Evolutionary conservation across 2,888 invertebrate species (phyloP).

Genomic region (Chrysolina haemoptera): DNA sequence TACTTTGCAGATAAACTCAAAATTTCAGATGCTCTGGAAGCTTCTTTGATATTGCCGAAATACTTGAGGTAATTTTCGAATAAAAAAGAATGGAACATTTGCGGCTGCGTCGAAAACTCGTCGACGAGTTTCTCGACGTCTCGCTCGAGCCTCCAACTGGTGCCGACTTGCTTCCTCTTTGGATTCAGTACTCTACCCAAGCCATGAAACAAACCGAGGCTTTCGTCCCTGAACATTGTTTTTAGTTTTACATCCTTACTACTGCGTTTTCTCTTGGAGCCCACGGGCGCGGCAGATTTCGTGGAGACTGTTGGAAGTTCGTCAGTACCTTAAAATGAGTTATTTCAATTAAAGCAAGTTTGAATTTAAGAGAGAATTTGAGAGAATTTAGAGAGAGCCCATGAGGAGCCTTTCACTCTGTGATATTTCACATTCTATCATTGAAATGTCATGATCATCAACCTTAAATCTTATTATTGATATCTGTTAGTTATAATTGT

Average conservation of each 20-base stretch:
- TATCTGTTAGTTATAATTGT: too few relatives aligned
- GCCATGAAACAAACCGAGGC: slow-evolving; percentile 81
- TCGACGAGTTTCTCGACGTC: slow-evolving; percentile 78
- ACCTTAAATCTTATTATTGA: too few relatives aligned
- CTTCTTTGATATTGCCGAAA: slow-evolving; percentile 75
- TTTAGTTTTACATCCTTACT: slow-evolving; percentile 63
- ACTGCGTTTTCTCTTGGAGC: slow-evolving; percentile 67
- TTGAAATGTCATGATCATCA: too few relatives aligned
- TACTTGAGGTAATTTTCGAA: slow-evolving; percentile 80
- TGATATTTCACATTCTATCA: too few relatives aligned
- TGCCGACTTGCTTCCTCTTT: slow-evolving; percentile 73
- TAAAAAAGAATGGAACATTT: slow-evolving; percentile 78
- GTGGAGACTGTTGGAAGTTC: slow-evolving; percentile 51
- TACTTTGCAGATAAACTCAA: slow-evolving; percentile 82
- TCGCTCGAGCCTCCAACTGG: slow-evolving; percentile 73
- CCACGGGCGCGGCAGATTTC: slow-evolving; percentile 58
- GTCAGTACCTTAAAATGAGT: slow-evolving; percentile 50
- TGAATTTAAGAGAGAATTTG: too few relatives aligned
- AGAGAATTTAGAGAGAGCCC: too few relatives aligned
- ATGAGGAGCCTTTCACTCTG: too few relatives aligned
- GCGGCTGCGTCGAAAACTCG: slow-evolving; percentile 79
- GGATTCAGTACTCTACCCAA: slow-evolving; percentile 85
- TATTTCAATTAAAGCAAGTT: background rate
- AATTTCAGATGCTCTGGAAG: slow-evolving; percentile 75
- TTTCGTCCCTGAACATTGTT: slow-evolving; percentile 78